Base-by-base conservation (phyloP, 2,113 vertebrate genomes). In the Dinomys branickii region DNA sequence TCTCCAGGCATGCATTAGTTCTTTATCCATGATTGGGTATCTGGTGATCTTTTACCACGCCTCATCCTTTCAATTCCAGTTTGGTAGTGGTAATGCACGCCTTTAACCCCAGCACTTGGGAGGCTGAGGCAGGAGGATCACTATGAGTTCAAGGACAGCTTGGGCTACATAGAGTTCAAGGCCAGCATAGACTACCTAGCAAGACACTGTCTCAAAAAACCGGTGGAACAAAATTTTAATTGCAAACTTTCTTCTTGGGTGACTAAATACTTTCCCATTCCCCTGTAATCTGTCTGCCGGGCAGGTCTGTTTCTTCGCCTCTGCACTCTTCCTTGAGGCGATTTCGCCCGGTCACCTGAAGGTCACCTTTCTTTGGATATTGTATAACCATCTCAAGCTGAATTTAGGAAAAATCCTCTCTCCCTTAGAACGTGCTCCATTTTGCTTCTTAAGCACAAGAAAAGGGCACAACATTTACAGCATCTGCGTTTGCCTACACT, bases 281-380 rank as follows among this genome's bases (percentile, higher is more conserved):
- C 77, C 44, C 2, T 8, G 5, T 24, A 73, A 30, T 56, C 41
- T 47, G 9, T 78, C 47, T 95, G 17, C 77, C n/a, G 28, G 47
- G 35, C n/a, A 30, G 47, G 35, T 90, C 47, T 86, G 28, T 87
- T 87, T 94, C 78, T 91, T 97, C 2, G 1, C 85, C 84, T 92
- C 80, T 59, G 61, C 77, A 38, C 13, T 44, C 80, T 94, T 33
- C 84, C 87, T 85, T 35, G 75, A 97, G 83, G 54, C 90, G 81
- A 30, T 88, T 77, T 85, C 85, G 92, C 41, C 58, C 92, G 88
- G 5, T 88, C 85, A 44, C 71, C 81, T 88, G 54, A 94, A 97
- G 47, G 90, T 93, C 90, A 44, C 88, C 89, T 89, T 96, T 86
- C 50, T 56, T 67, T 63, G 65, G 78, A 58, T 88, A 89, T n/a